Base-by-base conservation (phyloP, 1,140 invertebrate genomes). In the Hycleus phaleratus region DNA sequence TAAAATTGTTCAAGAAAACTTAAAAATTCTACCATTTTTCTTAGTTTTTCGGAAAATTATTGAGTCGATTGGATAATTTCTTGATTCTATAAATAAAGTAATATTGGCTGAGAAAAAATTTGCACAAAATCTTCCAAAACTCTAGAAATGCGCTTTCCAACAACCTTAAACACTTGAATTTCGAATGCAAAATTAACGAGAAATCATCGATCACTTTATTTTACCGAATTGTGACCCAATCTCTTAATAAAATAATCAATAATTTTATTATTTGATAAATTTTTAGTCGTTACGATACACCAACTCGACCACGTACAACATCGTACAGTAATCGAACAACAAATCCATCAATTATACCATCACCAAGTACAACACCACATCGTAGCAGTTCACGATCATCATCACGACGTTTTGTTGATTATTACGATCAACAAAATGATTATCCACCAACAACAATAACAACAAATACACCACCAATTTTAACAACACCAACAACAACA, bases 251-350 rank as follows among this genome's bases (percentile, higher is more conserved):
- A 18, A 18, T 18, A 18, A 18, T 18, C 3, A 46, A 26, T 26
- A n/a, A 12, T 56, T 40, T 46, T 51, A 4, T 46, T 32, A 1
- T n/a, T 56, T 56, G 1, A 18, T 18, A 1, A 18, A 18, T 18
- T 18, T 18, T 18, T 59, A 39, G 9, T 47, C 69, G 77, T 70
- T 63, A 74, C 53, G 66, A 76, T 61, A 70, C 77, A 58, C 66
- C 71, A 49, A 74, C 77, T 7, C 61, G 77, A 12, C 75, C 77
- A 2, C 69, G 77, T 11, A 77, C 83, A 3, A 78, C 80, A 2
- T 76, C 77, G 7, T 77, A 81, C 26, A 76, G 77, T 49, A 71
- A 70, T 42, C 49, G 71, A 1, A 68, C 71, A 18, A 58, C 67
- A 2, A 61, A 59, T 48, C 62, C 63, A 47, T 57, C 50, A 44